Percentiles rank a stretch among this genome's conserved stretches.
Conservation (phyloP, 92 coral and sea anemone genomes). For the Porites cylindrica region DNA sequence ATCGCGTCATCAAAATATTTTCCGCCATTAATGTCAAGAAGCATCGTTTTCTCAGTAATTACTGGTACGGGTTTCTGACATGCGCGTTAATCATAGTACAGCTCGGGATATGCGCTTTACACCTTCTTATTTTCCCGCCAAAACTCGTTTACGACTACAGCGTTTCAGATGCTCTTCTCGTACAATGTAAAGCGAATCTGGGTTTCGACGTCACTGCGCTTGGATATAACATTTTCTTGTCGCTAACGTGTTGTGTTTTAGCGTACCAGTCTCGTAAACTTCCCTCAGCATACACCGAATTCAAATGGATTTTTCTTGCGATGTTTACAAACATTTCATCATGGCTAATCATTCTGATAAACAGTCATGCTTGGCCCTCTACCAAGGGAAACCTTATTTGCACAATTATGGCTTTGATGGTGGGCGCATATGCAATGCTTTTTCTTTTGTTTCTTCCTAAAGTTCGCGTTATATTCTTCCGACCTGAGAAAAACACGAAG, state of each 20-base stretch:
- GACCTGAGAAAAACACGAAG: slow-evolving; percentile 93
- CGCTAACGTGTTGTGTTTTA: slow-evolving; percentile 72
- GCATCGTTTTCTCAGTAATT: slow-evolving; percentile 86
- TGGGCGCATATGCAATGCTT: slow-evolving; percentile 84
- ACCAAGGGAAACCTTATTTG: slow-evolving; percentile 66
- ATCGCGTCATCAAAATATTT: slow-evolving; percentile 90
- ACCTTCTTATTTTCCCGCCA: slow-evolving; percentile 77
- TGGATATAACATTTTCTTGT: slow-evolving; percentile 79
- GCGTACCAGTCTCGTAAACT: slow-evolving; percentile 90
- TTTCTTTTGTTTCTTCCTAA: slow-evolving; percentile 88
- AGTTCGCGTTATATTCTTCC: slow-evolving; percentile 85
- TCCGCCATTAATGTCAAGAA: slow-evolving; percentile 65
- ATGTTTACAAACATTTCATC: slow-evolving; percentile 81
- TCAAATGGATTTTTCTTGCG: slow-evolving; percentile 81
- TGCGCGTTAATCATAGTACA: slow-evolving; percentile 82
- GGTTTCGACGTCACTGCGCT: slow-evolving; percentile 76
- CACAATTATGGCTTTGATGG: slow-evolving; percentile 62
- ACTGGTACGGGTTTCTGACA: slow-evolving; percentile 85
- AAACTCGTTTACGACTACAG: slow-evolving; percentile 36
- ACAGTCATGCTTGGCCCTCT: slow-evolving; percentile 56
- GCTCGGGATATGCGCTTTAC: slow-evolving; percentile 57
- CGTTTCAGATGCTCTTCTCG: slow-evolving; percentile 36
- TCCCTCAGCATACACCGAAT: slow-evolving; percentile 92
- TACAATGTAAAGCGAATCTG: slow-evolving; percentile 75
- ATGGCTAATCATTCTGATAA: slow-evolving; percentile 76